Conservation (phyloP, 2,113 vertebrate genomes). For the Rhynchomys soricoides region DNA sequence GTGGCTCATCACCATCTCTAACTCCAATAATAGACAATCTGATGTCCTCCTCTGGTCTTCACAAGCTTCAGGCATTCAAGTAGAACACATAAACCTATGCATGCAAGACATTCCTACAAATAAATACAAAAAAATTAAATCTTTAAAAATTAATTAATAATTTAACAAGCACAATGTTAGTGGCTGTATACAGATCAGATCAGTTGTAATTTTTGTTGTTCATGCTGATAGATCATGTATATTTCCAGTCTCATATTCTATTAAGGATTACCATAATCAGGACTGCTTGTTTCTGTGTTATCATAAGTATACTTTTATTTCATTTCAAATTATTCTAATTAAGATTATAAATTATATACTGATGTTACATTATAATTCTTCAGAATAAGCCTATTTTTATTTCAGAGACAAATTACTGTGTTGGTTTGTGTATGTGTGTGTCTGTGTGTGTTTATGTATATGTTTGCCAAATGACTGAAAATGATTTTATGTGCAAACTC, state of each 20-base stretch:
- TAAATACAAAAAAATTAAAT: background rate
- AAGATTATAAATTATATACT: background rate
- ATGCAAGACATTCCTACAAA: background rate
- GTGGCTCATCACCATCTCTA: background rate
- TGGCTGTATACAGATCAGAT: background rate
- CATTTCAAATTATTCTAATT: background rate
- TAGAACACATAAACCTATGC: background rate
- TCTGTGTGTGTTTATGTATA: background rate
- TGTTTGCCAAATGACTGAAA: background rate
- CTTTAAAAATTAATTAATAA: background rate
- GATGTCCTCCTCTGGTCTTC: background rate
- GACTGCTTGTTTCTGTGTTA: background rate
- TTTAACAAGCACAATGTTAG: background rate
- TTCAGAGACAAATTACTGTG: background rate
- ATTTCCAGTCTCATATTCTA: too few relatives aligned
- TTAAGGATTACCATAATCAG: fast-evolving
- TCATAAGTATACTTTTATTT: background rate
- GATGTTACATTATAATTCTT: background rate
- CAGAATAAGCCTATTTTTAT: background rate
- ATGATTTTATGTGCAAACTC: background rate
- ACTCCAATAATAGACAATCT: background rate
- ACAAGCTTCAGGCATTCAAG: background rate
- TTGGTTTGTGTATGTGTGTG: background rate
- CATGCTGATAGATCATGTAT: background rate
- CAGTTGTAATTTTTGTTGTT: background rate